A percentile compares a stretch with the other conserved stretches of the same genome.
These are phyloP conservation scores for Trichomycterus rosablanca DNA, from an alignment of 2,113 vertebrate species.

Conservation along the genomic window DNA sequence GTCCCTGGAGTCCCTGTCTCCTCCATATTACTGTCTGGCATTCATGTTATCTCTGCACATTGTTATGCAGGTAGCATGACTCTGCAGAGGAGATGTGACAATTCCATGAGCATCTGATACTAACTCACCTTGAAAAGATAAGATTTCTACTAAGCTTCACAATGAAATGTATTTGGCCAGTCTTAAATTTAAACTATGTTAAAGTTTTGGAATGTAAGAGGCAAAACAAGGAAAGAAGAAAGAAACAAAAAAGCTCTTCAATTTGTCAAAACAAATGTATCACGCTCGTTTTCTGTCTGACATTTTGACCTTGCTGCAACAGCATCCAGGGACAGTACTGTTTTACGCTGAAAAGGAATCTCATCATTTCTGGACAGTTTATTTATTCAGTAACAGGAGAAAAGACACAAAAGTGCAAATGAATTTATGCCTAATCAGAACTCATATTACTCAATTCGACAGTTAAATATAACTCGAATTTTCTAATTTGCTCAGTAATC, in stretches of 20 bases:
- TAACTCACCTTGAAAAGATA: constrained; percentile 54
- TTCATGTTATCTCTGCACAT: no score
- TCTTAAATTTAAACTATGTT: constrained; percentile 56
- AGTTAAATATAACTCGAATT: constrained; percentile 27
- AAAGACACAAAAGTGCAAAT: constrained; percentile 9
- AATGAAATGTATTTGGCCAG: constrained; percentile 54
- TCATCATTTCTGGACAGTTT: constrained; percentile 14
- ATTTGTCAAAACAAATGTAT: constrained; percentile 62
- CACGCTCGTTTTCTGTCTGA: constrained; percentile 46
- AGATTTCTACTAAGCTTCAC: constrained; percentile 40
- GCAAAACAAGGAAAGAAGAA: constrained; percentile 10
- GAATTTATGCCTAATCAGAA: constrained; percentile 9
- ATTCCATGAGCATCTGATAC: constrained; percentile 44
- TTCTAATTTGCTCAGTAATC: constrained; percentile 42
- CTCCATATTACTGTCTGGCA: no score
- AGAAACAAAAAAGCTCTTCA: constrained; percentile 42
- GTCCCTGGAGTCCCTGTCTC: no score
- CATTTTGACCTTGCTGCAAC: constrained; percentile 51
- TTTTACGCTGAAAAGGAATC: constrained; percentile 9
- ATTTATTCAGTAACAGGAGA: not conserved
- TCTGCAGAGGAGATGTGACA: constrained; percentile 38
- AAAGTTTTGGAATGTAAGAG: constrained; percentile 51
- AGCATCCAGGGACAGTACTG: constrained; percentile 46
- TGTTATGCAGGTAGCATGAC: constrained; percentile 19
- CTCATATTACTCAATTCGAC: constrained; percentile 22